A percentile compares a stretch with the other conserved stretches of the same genome.
Conservation (phyloP, 2,113 vertebrate species). For the Charina bottae region DNA sequence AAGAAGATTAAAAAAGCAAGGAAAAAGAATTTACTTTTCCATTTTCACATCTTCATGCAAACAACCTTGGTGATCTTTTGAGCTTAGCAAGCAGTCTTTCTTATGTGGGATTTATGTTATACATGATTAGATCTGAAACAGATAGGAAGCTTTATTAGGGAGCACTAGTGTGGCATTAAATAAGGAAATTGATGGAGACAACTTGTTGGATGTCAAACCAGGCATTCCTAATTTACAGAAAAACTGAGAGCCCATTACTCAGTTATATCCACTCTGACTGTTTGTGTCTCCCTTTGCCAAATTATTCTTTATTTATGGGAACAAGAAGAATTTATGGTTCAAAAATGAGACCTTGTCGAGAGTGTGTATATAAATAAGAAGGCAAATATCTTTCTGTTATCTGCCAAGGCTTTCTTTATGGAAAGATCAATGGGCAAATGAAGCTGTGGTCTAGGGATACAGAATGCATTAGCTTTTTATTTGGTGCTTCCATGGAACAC, state of each 20-base stretch:
- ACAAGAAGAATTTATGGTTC: conserved; percentile 54
- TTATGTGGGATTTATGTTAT: conserved; percentile 70
- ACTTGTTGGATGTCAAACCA: conserved; percentile 63
- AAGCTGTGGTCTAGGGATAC: not conserved
- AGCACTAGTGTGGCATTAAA: conserved; percentile 45
- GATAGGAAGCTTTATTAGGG: conserved; percentile 72
- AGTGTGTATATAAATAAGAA: conserved; percentile 18
- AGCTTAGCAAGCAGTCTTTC: conserved; percentile 54
- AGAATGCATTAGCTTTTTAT: conserved; percentile 24
- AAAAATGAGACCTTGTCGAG: conserved; percentile 43
- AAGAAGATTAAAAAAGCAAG: not conserved
- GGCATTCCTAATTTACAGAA: conserved; percentile 72
- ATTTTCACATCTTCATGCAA: conserved; percentile 48
- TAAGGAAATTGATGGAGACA: conserved; percentile 69
- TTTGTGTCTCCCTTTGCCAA: conserved; percentile 52
- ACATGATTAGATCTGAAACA: conserved; percentile 71
- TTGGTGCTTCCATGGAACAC: conserved; percentile 10
- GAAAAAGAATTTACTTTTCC: conserved; percentile 17
- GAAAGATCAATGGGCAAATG: conserved; percentile 15
- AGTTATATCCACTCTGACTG: conserved; percentile 24
- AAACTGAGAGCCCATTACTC: conserved; percentile 60
- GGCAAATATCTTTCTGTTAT: conserved; percentile 46
- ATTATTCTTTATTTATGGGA: conserved; percentile 58
- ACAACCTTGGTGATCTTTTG: conserved; percentile 47
- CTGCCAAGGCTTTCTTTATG: conserved; percentile 40